Percentiles rank a stretch among this genome's conserved stretches.
phyloP scores from a whole-genome alignment of 2,113 vertebrate species.

The Muscicapa adusta region DNA sequence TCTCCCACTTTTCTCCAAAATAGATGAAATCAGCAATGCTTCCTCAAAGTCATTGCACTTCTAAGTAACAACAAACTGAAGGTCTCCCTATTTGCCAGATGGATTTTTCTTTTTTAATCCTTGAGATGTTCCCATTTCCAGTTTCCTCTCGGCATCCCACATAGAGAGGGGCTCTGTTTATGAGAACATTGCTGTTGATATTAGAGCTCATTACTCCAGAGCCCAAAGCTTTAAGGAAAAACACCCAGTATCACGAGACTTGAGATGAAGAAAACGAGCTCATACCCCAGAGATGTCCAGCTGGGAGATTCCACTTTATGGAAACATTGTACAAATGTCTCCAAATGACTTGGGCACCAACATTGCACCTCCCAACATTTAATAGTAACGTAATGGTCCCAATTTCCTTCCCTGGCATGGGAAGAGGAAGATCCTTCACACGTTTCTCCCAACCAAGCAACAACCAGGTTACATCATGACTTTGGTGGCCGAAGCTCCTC shows the following conservation, averaged over 20 bases:
- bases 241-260: neutral
- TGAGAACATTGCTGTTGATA: neutral
- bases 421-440: slow-evolving; percentile 5
- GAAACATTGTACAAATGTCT: neutral
- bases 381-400: neutral
- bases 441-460: neutral
- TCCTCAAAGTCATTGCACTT: neutral
- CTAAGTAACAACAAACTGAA: rapidly evolving
- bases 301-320: neutral
- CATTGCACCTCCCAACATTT: neutral
- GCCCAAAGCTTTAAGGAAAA: neutral
- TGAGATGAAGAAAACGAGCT: neutral
- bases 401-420: neutral
- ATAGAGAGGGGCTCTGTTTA: neutral
- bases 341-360: neutral
- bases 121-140: neutral
- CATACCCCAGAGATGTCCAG: neutral
- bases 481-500: slow-evolving; percentile 6
- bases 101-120: neutral
- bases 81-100: neutral
- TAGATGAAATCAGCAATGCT: neutral
- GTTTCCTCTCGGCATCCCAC: neutral
- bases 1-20: neutral
- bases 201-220: neutral
- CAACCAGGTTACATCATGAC: slow-evolving; percentile 47